Base-by-base conservation (phyloP, 2,113 vertebrate species). In the Gadus chalcogrammus region DNA sequence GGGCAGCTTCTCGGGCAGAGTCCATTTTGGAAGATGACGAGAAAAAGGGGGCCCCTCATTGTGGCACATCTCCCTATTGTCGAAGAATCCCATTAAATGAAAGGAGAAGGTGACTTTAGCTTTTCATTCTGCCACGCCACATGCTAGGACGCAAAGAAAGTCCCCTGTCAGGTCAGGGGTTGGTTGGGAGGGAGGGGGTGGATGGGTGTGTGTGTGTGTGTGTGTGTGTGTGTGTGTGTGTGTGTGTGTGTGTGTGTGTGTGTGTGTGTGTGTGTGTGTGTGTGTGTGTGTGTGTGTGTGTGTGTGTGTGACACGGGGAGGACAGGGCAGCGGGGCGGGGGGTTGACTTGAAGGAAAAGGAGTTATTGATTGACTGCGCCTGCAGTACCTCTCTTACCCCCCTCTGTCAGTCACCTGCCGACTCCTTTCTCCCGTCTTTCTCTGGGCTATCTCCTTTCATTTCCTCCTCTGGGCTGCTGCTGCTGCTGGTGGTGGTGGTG, bases 41-140 rank as follows among this genome's bases (percentile, higher is more conserved):
- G 82, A 16, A 16, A 80, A 75, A 20, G 63, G 53, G 72, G 42
- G 79, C 86, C 79, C 84, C 82, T 87, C 81, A 88, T 81, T 80
- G 83, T 79, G 73, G 79, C 77, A 74, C 79, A 86, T 82, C 78
- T 64, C 75, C 75, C 76, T 79, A 77, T 85, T 90, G 88, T 88
- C 85, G 82, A 87, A 82, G 87, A 84, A 87, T 85, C 84, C 82
- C 84, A 90, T 91, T 89, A 90, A 86, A 78, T 65, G 67, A 77
- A 76, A 67, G 78, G 69, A 69, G 88, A 90, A 90, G 89, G 90
- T 92, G 90, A 91, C 90, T 90, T 91, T 91, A 76, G 81, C 85
- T 90, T 91, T 91, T 83, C 88, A 20, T 65, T 48, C 55, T n/a
- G 71, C 31, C 70, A 85, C 85, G 87, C 90, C 87, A 88, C 83